phyloP scores from a whole-genome alignment of 2,113 vertebrate genomes.

The Corythaixoides concolor region DNA sequence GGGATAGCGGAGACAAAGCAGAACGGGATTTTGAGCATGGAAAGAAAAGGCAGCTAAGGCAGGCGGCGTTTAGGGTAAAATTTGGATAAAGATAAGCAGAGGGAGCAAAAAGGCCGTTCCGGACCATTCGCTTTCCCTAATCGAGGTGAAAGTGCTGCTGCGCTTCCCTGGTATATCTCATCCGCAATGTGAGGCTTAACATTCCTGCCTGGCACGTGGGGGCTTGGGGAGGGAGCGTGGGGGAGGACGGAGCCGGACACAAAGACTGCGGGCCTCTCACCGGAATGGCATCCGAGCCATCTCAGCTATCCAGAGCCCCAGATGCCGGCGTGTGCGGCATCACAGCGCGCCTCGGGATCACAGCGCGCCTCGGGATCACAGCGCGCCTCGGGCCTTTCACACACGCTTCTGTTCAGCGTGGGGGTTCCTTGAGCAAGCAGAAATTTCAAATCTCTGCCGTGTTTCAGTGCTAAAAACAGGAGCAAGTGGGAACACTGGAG shows the following conservation, averaged over 20 bases:
- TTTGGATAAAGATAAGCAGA: neutral
- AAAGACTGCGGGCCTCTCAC: conserved; percentile 57
- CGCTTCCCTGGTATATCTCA: conserved; percentile 19
- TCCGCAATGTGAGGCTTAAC: conserved; percentile 45
- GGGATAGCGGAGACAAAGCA: neutral
- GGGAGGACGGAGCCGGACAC: conserved; percentile 29
- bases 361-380: too few relatives aligned
- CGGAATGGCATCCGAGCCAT: conserved; percentile 70
- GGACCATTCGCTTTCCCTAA: neutral
- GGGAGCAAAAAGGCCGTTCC: neutral
- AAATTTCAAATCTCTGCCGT: neutral
- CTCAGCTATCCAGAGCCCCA: conserved; percentile 56
- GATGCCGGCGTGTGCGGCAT: neutral
- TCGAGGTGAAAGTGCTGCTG: conserved; percentile 20
- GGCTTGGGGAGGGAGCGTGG: neutral
- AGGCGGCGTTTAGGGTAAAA: neutral
- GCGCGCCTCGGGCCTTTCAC: neutral
- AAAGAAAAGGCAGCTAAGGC: neutral
- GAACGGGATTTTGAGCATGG: neutral
- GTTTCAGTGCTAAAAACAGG: neutral
- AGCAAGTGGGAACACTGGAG: neutral
- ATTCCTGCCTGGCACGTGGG: conserved; percentile 67
- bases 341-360: too few relatives aligned
- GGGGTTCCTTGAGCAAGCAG: neutral
- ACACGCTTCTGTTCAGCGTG: neutral